Base-by-base conservation (phyloP, 1,140 invertebrate genomes). In the Papilio xuthus region DNA sequence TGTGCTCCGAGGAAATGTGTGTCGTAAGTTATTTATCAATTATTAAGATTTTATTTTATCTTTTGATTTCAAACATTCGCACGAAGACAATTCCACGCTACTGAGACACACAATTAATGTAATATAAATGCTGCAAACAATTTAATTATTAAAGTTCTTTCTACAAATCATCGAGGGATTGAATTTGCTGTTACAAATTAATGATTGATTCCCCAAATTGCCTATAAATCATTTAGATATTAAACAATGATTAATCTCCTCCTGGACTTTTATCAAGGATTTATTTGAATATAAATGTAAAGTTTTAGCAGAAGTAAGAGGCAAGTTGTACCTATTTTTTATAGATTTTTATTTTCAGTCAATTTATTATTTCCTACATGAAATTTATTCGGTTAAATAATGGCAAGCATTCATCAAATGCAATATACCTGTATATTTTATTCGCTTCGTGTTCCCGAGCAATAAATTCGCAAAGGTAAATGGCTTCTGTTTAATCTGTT, bases 391-490 rank as follows among this genome's bases (percentile, higher is more conserved):
- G 60, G 23, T 28, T 32, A 28, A 63, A 26, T 67, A 67, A 67
- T 67, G 10, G 60, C 26, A 13, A 15, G 6, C 26, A 67, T 67
- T 13, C 26, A 67, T 67, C 60, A 67, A 67, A 67, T 67, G 60
- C 26, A 67, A 67, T 67, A 67, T 67, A 28, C 26, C 60, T 67
- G 26, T 32, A 15, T 67, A 67, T 32, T 67, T 67, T 67, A 67
- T 67, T 67, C 60, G 60, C 60, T 28, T 67, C 60, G 60, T 67
- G 60, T 67, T 67, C 60, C 60, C 60, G 60, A 67, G 60, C 60
- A 67, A 67, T 67, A 67, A 67, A 67, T 67, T 67, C 26, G 12
- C 23, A 67, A 67, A 67, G 26, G 60, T 67, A 67, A 67, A 67
- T 67, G 60, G 60, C 23, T 28, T 32, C 60, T 67, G 60, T 67